phyloP scores from a whole-genome alignment of 2,113 vertebrate species.

The Pluvianellus socialis region DNA sequence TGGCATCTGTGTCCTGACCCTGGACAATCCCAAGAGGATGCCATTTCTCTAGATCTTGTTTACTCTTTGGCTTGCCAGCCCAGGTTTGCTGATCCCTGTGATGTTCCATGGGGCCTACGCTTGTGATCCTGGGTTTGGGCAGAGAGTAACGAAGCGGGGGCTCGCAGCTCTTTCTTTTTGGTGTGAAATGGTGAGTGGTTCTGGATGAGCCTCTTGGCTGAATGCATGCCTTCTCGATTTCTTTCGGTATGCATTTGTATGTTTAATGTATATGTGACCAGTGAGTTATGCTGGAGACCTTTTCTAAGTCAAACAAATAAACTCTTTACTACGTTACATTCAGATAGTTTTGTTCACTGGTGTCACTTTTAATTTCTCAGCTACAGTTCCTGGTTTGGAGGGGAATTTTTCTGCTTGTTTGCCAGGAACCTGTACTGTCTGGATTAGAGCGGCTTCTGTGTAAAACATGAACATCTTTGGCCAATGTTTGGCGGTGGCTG shows the following conservation, averaged over 20 bases:
- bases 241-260: background rate
- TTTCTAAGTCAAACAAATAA: conserved; percentile 63
- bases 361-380: background rate
- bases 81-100: background rate
- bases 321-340: background rate
- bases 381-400: background rate
- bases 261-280: conserved; percentile 10
- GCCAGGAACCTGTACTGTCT: background rate
- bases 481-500: background rate
- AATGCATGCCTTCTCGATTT: background rate
- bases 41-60: background rate
- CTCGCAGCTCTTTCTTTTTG: rapidly evolving
- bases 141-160: background rate
- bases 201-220: background rate
- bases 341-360: background rate
- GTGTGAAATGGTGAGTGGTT: background rate
- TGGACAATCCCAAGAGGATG: background rate
- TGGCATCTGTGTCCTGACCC: background rate
- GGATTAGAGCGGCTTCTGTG: background rate
- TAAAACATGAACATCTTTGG: background rate
- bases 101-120: rapidly evolving
- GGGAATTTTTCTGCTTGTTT: background rate
- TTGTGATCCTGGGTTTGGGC: background rate
- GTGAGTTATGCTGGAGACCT: background rate
- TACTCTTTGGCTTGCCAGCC: background rate